Conservation (phyloP, 2,113 vertebrate species). For the Lampris megalopsis region DNA sequence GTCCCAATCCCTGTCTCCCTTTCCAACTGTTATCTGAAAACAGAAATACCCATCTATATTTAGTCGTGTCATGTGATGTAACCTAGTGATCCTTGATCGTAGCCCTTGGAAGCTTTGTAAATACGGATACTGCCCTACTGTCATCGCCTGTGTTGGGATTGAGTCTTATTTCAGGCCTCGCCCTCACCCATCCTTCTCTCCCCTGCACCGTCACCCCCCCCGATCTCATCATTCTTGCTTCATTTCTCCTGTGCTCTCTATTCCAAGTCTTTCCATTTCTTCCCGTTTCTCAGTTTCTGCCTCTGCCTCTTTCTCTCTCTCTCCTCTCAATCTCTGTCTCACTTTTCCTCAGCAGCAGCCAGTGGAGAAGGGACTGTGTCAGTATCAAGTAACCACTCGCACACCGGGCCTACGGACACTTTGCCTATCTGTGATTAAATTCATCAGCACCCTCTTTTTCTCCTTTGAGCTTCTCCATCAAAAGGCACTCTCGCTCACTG, state of each 20-base stretch:
- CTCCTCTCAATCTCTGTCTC: background rate
- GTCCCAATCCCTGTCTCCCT: constrained; percentile 7
- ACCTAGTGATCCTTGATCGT: constrained; percentile 32
- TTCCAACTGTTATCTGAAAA: constrained; percentile 26
- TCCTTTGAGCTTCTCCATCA: constrained; percentile 11
- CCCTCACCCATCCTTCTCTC: constrained; percentile 58
- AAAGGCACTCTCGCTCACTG: background rate
- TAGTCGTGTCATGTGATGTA: constrained; percentile 37
- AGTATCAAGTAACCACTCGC: constrained; percentile 47
- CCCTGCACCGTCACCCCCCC: constrained; percentile 28
- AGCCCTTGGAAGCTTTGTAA: constrained; percentile 46
- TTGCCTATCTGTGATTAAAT: constrained; percentile 69
- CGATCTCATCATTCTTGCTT: constrained; percentile 64
- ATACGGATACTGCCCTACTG: constrained; percentile 43
- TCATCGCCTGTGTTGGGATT: constrained; percentile 45
- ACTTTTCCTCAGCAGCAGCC: constrained; percentile 46
- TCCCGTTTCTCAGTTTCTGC: constrained; percentile 38
- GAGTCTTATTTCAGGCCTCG: constrained; percentile 59
- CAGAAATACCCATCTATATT: constrained; percentile 51
- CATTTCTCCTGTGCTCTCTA: constrained; percentile 55
- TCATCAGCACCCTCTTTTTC: constrained; percentile 43
- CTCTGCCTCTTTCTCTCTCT: constrained; percentile 5
- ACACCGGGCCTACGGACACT: constrained; percentile 54
- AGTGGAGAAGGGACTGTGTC: constrained; percentile 32
- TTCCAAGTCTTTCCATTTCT: constrained; percentile 34